phyloP scores from a whole-genome alignment of 2,888 invertebrate species.

The Xylocampa areola region DNA sequence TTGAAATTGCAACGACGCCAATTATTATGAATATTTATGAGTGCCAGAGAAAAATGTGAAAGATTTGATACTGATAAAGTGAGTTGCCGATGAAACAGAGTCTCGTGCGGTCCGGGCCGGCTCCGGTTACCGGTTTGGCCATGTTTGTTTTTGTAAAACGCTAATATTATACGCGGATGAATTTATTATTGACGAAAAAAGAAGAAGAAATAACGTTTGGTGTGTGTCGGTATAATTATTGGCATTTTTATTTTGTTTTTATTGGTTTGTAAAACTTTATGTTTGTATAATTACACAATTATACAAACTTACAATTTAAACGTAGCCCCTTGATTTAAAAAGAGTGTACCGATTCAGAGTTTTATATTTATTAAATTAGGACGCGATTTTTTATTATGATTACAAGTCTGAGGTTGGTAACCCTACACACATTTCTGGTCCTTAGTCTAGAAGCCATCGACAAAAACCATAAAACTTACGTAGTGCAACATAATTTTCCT shows the following conservation, averaged over 20 bases:
- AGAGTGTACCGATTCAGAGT: conserved; percentile 6
- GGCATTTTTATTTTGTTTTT: conserved; percentile 44
- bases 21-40: conserved; percentile 80
- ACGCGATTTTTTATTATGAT: background rate
- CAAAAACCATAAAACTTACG: conserved; percentile 29
- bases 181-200: conserved; percentile 57
- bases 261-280: conserved; percentile 46
- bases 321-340: conserved; percentile 21
- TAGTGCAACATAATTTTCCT: conserved; percentile 40
- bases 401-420: background rate
- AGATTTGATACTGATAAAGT: conserved; percentile 76
- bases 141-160: conserved; percentile 69
- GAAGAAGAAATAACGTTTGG: conserved; percentile 11
- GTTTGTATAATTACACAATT: conserved; percentile 38
- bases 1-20: conserved; percentile 69
- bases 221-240: conserved; percentile 48
- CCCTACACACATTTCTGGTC: conserved; percentile 10
- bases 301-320: conserved; percentile 42
- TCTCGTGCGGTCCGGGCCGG: conserved; percentile 46
- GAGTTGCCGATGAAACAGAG: conserved; percentile 63
- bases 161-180: conserved; percentile 53
- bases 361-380: conserved; percentile 20
- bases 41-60: conserved; percentile 65
- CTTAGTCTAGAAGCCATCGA: conserved; percentile 5
- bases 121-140: conserved; percentile 56